A percentile compares a stretch with the other conserved stretches of the same genome.
These are phyloP conservation scores for Cydia fagiglandana DNA, from an alignment of 1,140 invertebrate species.

Conservation along the genomic window DNA sequence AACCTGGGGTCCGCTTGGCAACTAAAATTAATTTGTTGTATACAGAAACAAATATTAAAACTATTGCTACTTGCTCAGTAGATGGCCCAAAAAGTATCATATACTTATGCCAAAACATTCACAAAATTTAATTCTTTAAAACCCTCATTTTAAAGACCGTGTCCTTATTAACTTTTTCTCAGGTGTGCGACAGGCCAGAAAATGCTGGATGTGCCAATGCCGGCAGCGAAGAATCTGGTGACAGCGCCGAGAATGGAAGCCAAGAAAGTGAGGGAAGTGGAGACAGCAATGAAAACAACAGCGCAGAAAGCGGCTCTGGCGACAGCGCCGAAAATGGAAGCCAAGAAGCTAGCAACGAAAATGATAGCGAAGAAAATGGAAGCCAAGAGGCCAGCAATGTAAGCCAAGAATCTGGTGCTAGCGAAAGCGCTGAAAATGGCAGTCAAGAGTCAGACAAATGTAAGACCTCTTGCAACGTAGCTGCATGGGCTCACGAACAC, in stretches of 20 bases:
- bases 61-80: too few relatives aligned
- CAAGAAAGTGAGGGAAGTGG: neutral
- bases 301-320: neutral
- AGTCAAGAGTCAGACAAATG: slow-evolving; percentile 40
- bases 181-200: slow-evolving; percentile 34
- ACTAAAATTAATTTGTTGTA: too few relatives aligned
- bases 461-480: slow-evolving; percentile 43
- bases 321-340: neutral
- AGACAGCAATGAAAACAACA: slow-evolving; percentile 11
- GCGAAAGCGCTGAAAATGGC: neutral
- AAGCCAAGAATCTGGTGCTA: neutral
- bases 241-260: neutral
- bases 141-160: too few relatives aligned
- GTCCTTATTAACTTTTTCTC: neutral
- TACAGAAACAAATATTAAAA: too few relatives aligned
- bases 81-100: too few relatives aligned
- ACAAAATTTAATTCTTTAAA: too few relatives aligned
- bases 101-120: too few relatives aligned
- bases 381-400: too few relatives aligned
- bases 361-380: neutral
- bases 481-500: slow-evolving; percentile 71
- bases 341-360: neutral
- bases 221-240: neutral
- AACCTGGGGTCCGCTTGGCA: too few relatives aligned
- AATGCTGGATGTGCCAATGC: slow-evolving; percentile 33